Percentiles rank a stretch among this genome's conserved stretches.
These are phyloP conservation scores for Chascanopsetta lugubris DNA, from an alignment of 2,113 vertebrate species.

Conservation along the genomic window DNA sequence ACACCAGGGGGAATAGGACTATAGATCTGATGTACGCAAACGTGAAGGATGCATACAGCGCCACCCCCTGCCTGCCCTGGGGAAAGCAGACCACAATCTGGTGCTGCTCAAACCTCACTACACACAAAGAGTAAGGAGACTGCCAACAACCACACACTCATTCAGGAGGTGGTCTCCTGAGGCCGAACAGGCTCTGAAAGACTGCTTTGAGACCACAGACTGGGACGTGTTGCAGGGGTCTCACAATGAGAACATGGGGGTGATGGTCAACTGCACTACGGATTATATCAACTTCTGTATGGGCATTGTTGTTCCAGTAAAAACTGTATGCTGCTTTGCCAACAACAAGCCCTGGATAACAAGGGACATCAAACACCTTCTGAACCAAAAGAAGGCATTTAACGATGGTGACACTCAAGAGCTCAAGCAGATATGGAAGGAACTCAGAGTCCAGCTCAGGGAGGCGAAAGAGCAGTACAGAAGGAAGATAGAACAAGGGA, in stretches of 20 bases:
- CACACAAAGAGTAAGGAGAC: background rate
- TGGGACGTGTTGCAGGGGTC: background rate
- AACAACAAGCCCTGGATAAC: too few species aligned
- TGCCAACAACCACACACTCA: background rate
- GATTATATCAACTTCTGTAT: too few species aligned
- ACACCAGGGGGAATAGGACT: background rate
- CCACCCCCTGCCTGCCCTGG: too few species aligned
- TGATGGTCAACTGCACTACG: too few species aligned
- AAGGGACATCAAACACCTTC: background rate
- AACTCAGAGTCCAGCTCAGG: too few species aligned
- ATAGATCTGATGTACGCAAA: background rate
- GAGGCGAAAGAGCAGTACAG: background rate
- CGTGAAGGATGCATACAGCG: too few species aligned
- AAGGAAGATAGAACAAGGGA: too few species aligned
- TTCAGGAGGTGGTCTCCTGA: background rate
- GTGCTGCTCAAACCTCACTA: constrained; percentile 1
- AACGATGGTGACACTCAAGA: background rate
- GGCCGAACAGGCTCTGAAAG: background rate
- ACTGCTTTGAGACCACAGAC: background rate
- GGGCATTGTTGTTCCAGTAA: too few species aligned
- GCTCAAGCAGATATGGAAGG: too few species aligned
- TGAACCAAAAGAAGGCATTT: background rate
- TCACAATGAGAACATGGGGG: too few species aligned
- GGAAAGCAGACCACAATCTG: too few species aligned
- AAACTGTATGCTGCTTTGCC: too few species aligned